Conservation (phyloP, 2,113 vertebrate species). For the Loxodonta africana region DNA sequence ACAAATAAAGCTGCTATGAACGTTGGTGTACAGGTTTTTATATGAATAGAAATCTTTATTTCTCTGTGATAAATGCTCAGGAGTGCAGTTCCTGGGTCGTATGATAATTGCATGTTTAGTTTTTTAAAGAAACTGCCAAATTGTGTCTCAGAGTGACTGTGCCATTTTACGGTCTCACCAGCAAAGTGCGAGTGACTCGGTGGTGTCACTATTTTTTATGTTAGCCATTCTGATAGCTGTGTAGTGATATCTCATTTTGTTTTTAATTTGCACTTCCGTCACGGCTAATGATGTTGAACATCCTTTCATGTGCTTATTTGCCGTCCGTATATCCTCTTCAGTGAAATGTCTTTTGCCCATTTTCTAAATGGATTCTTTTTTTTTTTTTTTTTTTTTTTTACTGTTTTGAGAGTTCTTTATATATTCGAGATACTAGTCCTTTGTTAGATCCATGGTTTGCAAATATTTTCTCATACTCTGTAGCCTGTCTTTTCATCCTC, state of each 20-base stretch:
- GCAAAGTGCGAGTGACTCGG: neutral
- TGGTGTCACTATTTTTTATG: neutral
- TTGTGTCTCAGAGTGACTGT: neutral
- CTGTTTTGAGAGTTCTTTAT: constrained; percentile 52
- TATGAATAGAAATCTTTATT: neutral
- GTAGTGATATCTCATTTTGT: neutral
- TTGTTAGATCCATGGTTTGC: neutral
- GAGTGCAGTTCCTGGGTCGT: neutral
- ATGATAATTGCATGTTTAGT: constrained; percentile 16
- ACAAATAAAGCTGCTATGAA: constrained; percentile 28
- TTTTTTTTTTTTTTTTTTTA: neutral
- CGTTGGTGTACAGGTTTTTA: constrained; percentile 1
- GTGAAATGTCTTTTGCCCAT: constrained; percentile 36
- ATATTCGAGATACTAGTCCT: neutral
- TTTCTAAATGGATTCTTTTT: constrained; percentile 37
- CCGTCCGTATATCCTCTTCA: neutral
- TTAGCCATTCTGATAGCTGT: constrained; percentile 25
- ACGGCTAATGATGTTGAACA: neutral
- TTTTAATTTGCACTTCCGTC: constrained; percentile 39
- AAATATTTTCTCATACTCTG: neutral
- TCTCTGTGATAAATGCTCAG: constrained; percentile 13
- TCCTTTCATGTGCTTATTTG: constrained; percentile 15
- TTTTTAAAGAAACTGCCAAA: constrained; percentile 29
- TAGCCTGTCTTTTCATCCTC: constrained; percentile 17
- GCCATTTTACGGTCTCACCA: neutral